Base-by-base conservation (phyloP, 2,113 vertebrate genomes). In the Oceanodroma tethys region DNA sequence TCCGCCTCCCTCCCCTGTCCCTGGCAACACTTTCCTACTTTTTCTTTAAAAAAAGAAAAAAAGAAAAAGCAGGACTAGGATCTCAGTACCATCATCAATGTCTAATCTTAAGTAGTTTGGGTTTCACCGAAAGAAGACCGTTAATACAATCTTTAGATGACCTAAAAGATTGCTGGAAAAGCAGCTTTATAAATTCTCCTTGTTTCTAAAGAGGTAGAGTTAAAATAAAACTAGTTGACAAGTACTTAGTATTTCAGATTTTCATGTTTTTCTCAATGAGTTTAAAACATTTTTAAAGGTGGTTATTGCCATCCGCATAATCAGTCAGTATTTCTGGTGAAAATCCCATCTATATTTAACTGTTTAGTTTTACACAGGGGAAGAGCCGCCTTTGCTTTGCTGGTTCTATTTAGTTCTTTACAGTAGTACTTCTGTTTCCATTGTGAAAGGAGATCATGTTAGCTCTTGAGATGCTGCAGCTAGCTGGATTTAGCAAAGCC, bases 1-100 rank as follows among this genome's bases (percentile, higher is more conserved):
- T 67, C 5, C 40, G 36, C 11, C 0, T 2, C 5, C 25, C 1
- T 1, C 3, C 5, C 22, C 1, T 0, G 4, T 8, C 19, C 10
- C 7, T 34, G 6, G 15, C 13, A 34, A 43, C 3, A 21, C 6
- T 30, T 70, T 17, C 16, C 16, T 45, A 32, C 34, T 10, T 68
- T 68, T 67, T 66, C 5, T 75, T 60, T n/a, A 43, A 53, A 21
- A 62, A 12, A 32, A 16, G 50, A 13, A 27, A 18, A 26, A 32
- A 47, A 27, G 3, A 40, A 50, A 48, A 50, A 29, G 1, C 14
- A 34, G 22, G 19, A 55, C 10, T n/a, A n/a, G 20, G 11, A 34
- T 29, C 26, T 53, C 45, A 29, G 6, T 34, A 34, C 19, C 11
- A 27, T 34, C 2, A 2, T 34, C 19, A 25, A 1, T 56, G 19